Evolutionary conservation across 2,888 invertebrate species (phyloP), one percentile per base, ranked within the genome.

Genomic region (Therioaphis trifolii): DNA sequence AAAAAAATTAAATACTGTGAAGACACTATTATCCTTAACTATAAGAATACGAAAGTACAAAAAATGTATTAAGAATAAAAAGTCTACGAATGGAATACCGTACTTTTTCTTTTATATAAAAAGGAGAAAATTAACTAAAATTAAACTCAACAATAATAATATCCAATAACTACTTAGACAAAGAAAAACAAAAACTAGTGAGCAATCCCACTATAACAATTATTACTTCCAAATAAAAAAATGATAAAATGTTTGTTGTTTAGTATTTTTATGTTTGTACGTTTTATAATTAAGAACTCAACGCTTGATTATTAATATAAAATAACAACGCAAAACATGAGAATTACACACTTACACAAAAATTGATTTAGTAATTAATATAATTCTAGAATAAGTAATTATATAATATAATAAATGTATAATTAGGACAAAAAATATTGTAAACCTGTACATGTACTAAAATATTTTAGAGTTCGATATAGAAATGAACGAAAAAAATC

Each of bases 71-170:
- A 63, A 63, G 63, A 82, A 63, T 74, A 82, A 63, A 82, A 82
- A 82, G 74, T 74, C 74, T 74, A 74, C 52, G 52, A 68, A 82
- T 82, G 82, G 82, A 82, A 82, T 82, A 82, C 72, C 74, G 63
- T 40, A 74, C 63, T 46, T 82, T 78, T 58, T 58, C 14, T 75
- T 78, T 71, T 29, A 74, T 82, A 82, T 74, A 74, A 82, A 82
- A 80, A 82, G 74, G 74, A 74, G 82, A 82, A 74, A 74, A 82
- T 82, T 82, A 82, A 82, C 82, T 82, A 82, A 82, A 82, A 82
- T 82, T 82, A 82, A 82, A 82, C 82, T 82, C 82, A 82, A 82
- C 82, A 82, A 82, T 82, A 82, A 80, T 71, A 79, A 82, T 82
- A 82, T 82, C 74, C 74, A 82, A 82, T 82, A 82, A 82, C 82